phyloP scores from a whole-genome alignment of 2,888 invertebrate species.

The Pogonocherus hispidulus region DNA sequence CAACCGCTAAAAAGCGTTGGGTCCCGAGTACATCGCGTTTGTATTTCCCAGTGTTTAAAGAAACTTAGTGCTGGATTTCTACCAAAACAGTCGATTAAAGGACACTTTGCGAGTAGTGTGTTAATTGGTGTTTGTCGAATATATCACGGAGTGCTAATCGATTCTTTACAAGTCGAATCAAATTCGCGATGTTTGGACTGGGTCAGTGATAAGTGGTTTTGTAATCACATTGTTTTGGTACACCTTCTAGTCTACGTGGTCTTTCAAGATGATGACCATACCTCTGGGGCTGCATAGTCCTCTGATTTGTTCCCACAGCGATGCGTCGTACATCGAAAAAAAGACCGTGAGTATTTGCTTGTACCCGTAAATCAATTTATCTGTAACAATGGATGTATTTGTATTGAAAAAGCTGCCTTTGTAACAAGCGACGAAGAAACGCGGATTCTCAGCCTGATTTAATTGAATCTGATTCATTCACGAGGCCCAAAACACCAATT shows the following conservation, averaged over 20 bases:
- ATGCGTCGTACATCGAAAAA: slow-evolving; percentile 72
- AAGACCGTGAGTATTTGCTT: slow-evolving; percentile 60
- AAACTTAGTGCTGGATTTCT: no score
- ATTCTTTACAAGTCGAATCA: slow-evolving; percentile 5
- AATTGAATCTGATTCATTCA: no score
- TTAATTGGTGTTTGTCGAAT: background rate
- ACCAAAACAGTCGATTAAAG: no score
- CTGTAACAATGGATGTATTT: no score
- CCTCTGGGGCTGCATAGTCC: slow-evolving; percentile 55
- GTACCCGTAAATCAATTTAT: no score
- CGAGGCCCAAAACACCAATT: no score
- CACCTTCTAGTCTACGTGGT: no score
- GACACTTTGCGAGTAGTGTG: no score
- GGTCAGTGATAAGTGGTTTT: background rate
- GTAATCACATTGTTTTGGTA: background rate
- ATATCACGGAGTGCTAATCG: background rate
- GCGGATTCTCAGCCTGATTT: no score
- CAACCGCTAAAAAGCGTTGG: background rate
- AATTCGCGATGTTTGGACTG: background rate
- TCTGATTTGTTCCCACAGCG: slow-evolving; percentile 70
- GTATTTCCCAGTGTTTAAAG: no score
- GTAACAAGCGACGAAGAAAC: no score
- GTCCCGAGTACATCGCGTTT: background rate
- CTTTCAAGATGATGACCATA: slow-evolving; percentile 49
- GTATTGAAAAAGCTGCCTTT: no score